Evolutionary conservation across 2,797 vertebrate species (phyloP), one percentile per base, ranked within the genome.

Genomic region (Neosilurus mollespiculum): DNA sequence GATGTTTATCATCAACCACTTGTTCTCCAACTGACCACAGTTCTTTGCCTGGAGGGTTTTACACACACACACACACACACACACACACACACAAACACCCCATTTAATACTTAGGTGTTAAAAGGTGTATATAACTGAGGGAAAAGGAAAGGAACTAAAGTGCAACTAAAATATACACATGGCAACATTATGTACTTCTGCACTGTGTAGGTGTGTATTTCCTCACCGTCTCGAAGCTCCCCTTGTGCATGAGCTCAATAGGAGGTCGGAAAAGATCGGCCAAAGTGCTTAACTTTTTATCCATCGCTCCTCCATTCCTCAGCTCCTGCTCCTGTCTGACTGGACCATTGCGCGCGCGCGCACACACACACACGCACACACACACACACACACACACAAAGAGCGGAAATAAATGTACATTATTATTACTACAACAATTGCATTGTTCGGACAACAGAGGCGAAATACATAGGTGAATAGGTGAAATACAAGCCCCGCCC

Each of bases 1-100:
- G 88, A 99, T 99, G 92, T 99, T 99, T 91, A 99, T 99, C 98
- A 99, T 99, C 65, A 99, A 95, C 98, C 98, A 99, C 82, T 98
- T 99, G 93, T 98, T 99, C 91, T 99, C 97, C 92, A 98, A 93
- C 91, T 99, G 98, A 82, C 98, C 98, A 80, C 96, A 97, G 84
- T 99, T 97, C 92, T 99, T 99, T 81, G 98, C 98, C 98, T 99
- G 72, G 1, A 90, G 87, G 72, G 72, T 90, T 84, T 86, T 3
- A 58, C 26, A 22, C 16, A 30, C 20, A 62, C 2, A 9, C 24
- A 43, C 15, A 54, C 11, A 24, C 20, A 58, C 26, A 30, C 24
- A 51, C 7, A 67, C 11, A 58, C 18, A 65, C 37, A 61, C 26
- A 34, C 51, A 78, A 20, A 51, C 37, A 26, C 15, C 2, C 20